These are phyloP conservation scores for Elegia similella DNA, from an alignment of 2,888 invertebrate species.

Conservation along the genomic window DNA sequence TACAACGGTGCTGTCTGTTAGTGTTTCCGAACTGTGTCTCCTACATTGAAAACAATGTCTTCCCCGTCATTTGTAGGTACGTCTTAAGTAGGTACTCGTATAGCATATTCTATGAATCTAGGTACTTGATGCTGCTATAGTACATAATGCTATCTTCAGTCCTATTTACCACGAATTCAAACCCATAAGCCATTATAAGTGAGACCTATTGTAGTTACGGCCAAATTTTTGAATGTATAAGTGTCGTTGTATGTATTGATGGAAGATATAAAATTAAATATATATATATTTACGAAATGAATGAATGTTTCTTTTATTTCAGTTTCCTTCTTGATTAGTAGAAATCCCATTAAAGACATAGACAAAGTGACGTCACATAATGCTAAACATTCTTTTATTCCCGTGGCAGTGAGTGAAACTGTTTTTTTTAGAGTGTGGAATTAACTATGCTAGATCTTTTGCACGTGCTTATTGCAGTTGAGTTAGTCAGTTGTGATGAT, in stretches of 20 bases:
- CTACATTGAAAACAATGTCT: slow-evolving; percentile 59
- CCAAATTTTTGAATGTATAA: slow-evolving; percentile 70
- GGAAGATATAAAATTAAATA: slow-evolving; percentile 82
- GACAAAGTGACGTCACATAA: too few species aligned
- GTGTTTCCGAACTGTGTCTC: slow-evolving; percentile 34
- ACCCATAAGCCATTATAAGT: slow-evolving; percentile 53
- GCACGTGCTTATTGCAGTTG: too few species aligned
- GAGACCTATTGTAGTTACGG: slow-evolving; percentile 67
- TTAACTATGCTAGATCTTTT: too few species aligned
- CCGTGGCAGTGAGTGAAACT: too few species aligned
- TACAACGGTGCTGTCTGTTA: slow-evolving; percentile 53
- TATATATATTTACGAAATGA: slow-evolving; percentile 81
- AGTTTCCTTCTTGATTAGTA: not conserved
- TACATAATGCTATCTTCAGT: slow-evolving; percentile 19
- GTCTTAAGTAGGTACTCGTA: slow-evolving; percentile 33
- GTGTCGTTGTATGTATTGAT: slow-evolving; percentile 81
- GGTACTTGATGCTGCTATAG: slow-evolving; percentile 1
- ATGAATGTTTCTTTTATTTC: slow-evolving; percentile 8
- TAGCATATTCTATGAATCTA: not conserved
- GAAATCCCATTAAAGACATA: too few species aligned
- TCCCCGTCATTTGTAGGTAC: slow-evolving; percentile 61
- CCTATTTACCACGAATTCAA: slow-evolving; percentile 24
- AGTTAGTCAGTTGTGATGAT: too few species aligned
- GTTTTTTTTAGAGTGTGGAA: too few species aligned
- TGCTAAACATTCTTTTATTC: too few species aligned